Evolutionary conservation across 2,113 vertebrate species (phyloP).

Genomic region (Bungarus multicinctus): DNA sequence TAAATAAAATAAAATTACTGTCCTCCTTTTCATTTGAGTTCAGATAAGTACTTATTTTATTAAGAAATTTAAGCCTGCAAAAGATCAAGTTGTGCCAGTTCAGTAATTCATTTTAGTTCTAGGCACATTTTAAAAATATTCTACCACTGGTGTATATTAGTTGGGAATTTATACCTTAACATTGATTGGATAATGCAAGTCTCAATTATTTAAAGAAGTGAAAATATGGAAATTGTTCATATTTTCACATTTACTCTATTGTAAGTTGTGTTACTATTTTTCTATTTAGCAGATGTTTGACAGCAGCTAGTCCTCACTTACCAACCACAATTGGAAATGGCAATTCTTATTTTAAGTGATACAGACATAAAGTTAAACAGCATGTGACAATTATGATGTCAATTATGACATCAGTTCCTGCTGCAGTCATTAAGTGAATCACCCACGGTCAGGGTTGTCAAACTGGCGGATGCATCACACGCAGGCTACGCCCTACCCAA

Average conservation of each 20-base stretch:
- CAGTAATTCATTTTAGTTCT: background rate
- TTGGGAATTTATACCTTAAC: background rate
- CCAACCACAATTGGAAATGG: background rate
- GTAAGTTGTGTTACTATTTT: background rate
- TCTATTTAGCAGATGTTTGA: background rate
- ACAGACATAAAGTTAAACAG: background rate
- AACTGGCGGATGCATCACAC: too few species aligned
- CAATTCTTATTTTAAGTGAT: background rate
- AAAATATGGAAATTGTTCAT: background rate
- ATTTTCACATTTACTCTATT: background rate
- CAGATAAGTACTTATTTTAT: background rate
- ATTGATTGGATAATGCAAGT: background rate
- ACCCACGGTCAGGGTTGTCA: background rate
- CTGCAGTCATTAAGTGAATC: background rate
- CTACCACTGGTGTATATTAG: background rate
- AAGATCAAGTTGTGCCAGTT: background rate
- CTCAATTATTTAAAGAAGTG: background rate
- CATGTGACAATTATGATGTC: background rate
- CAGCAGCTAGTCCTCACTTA: background rate
- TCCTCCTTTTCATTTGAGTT: background rate
- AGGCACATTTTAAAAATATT: background rate
- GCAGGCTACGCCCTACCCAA: too few species aligned
- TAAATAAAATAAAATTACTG: background rate
- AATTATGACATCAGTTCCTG: background rate
- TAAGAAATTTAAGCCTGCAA: background rate